Percentiles rank a stretch among this genome's conserved stretches.
These are phyloP conservation scores for Athrips mouffetella DNA, from an alignment of 2,888 invertebrate genomes.

Conservation along the genomic window DNA sequence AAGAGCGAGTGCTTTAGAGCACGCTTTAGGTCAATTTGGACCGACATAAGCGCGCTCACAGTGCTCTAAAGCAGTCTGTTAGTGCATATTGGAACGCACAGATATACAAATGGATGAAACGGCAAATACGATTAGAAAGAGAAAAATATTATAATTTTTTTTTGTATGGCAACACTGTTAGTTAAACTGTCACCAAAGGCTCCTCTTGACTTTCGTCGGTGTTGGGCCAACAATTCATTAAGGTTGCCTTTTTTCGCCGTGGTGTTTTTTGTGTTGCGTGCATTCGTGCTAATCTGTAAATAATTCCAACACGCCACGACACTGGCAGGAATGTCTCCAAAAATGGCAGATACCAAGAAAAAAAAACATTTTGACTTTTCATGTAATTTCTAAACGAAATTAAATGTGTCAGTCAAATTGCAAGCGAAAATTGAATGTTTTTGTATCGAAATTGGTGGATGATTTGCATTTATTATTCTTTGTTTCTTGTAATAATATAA, in stretches of 20 bases:
- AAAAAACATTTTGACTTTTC: background rate
- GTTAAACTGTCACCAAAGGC: constrained; percentile 7
- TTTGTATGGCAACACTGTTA: constrained; percentile 2
- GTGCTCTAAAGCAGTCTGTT: too few relatives aligned
- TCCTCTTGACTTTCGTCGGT: background rate
- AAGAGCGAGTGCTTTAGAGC: too few relatives aligned
- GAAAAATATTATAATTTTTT: constrained; percentile 25
- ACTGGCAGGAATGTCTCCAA: constrained; percentile 6
- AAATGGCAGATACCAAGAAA: too few relatives aligned
- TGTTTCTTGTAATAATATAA: constrained; percentile 7
- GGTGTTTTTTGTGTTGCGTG: too few relatives aligned
- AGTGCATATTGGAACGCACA: too few relatives aligned
- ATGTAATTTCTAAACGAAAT: constrained; percentile 14
- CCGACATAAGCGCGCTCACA: too few relatives aligned
- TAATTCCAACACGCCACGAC: too few relatives aligned
- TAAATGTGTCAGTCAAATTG: constrained; percentile 9
- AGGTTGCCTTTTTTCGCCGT: too few relatives aligned
- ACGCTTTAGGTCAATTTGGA: too few relatives aligned
- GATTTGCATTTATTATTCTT: constrained; percentile 50
- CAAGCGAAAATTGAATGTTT: constrained; percentile 33
- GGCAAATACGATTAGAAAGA: constrained; percentile 40
- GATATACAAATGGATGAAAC: constrained; percentile 75
- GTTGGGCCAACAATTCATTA: background rate
- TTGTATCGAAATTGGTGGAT: constrained; percentile 32
- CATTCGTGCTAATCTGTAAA: too few relatives aligned